Evolutionary conservation across 2,113 vertebrate genomes (phyloP).

Genomic region (Oncorhynchus nerka): DNA sequence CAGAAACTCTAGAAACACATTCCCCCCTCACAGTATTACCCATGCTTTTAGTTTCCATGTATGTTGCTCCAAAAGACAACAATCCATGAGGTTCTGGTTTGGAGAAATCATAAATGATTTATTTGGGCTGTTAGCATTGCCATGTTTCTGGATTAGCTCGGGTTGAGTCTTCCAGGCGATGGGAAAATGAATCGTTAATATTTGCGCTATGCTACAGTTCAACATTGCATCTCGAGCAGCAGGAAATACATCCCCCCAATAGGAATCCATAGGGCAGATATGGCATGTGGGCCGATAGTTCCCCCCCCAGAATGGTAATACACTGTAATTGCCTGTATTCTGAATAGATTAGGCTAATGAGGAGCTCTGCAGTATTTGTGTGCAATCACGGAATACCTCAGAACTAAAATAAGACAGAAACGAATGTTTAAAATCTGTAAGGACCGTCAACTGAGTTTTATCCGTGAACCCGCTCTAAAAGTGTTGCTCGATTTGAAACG

Average conservation of each 20-base stretch:
- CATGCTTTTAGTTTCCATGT: no score
- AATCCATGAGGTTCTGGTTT: constrained; percentile 7
- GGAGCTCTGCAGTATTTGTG: constrained; percentile 55
- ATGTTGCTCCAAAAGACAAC: constrained; percentile 45
- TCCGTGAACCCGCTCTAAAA: not conserved
- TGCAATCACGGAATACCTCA: constrained; percentile 44
- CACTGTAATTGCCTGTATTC: constrained; percentile 60
- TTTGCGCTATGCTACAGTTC: constrained; percentile 52
- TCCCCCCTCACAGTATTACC: no score
- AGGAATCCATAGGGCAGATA: constrained; percentile 50
- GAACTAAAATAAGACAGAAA: constrained; percentile 33
- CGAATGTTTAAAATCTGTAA: constrained; percentile 5
- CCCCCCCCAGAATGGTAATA: constrained; percentile 51
- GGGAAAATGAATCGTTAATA: constrained; percentile 58
- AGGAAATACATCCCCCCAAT: constrained; percentile 29
- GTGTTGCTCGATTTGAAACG: not conserved
- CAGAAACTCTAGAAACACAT: no score
- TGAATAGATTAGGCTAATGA: constrained; percentile 58
- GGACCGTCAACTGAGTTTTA: not conserved
- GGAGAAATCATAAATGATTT: constrained; percentile 43
- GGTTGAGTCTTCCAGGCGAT: constrained; percentile 53
- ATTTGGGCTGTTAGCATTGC: constrained; percentile 56
- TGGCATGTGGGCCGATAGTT: constrained; percentile 41
- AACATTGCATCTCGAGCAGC: constrained; percentile 14
- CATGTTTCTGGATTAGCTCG: constrained; percentile 59